Base-by-base conservation (phyloP, 2,113 vertebrate species). In the Solea solea region DNA sequence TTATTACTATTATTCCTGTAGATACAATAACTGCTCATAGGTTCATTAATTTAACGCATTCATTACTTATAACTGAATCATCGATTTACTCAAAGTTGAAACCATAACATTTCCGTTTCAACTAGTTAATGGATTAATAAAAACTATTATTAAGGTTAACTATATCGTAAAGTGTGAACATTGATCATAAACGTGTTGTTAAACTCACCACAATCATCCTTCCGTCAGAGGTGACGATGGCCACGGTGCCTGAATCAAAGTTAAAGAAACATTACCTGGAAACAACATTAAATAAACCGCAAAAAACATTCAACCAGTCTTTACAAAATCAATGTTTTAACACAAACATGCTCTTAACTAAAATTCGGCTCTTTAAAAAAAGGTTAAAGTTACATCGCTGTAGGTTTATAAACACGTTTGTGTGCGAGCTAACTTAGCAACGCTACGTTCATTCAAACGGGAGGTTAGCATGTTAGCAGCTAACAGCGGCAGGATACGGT, bases 191-290 rank as follows among this genome's bases (percentile, higher is more conserved):
- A 39, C 27, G 10, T 28, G 48, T 15, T 9, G 27, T 21, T 21
- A 3, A 55, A 93, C 95, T 94, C 89, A 99, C 98, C 95, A 99
- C 97, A 62, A 99, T 98, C 98, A 99, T 99, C 80, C 98, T 94
- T 49, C 97, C 97, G 82, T 99, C 97, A 13, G 98, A 97, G 28
- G 97, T 99, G 78, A 98, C 93, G 64, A 99, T 97, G 72, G 98
- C 98, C 84, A 98, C 97, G 2, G 97, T 98, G 72, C 97, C 98
- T 98, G 88, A 12, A 40, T 7, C 14, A 28, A 10, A 63, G 82
- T 95, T 89, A 96, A 96, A 92, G 93, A 90, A 93, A 57, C 46
- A 52, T 4, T 55, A 46, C 39, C 21, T 28, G 21, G 11, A 41
- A 8, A 68, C 41, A 74, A 39, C 10, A 7, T n/a, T 40, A 14